phyloP scores from a whole-genome alignment of 1,140 invertebrate species.

The Drosophila arizonae region DNA sequence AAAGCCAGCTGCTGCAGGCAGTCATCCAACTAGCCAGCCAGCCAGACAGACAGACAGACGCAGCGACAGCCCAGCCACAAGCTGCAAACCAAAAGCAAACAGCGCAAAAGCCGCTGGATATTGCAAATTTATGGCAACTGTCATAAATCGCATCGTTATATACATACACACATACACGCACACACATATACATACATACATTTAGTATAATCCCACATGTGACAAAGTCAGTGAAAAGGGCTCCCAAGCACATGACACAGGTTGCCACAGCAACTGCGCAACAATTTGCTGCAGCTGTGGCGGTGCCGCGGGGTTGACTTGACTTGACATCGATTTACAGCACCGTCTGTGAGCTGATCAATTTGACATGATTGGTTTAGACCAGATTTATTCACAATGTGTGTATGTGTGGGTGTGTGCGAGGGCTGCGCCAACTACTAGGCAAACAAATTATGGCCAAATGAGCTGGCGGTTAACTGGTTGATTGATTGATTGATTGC shows the following conservation, averaged over 20 bases:
- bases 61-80: background rate
- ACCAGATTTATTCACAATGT: constrained; percentile 50
- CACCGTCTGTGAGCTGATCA: constrained; percentile 51
- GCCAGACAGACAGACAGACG: background rate
- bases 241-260: constrained; percentile 56
- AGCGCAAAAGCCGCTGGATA: constrained; percentile 14
- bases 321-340: constrained; percentile 41
- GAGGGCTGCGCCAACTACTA: constrained; percentile 10
- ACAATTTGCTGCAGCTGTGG: background rate
- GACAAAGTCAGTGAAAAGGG: constrained; percentile 40
- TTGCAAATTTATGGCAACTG: constrained; percentile 61
- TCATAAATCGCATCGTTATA: constrained; percentile 53
- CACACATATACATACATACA: background rate
- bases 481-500: constrained; percentile 28
- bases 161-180: no score
- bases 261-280: constrained; percentile 15
- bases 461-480: constrained; percentile 1
- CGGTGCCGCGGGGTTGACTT: background rate
- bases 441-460: constrained; percentile 2
- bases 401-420: background rate
- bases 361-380: constrained; percentile 75
- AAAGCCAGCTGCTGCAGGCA: constrained; percentile 39
- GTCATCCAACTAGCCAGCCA: background rate
- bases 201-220: constrained; percentile 1
- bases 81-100: constrained; percentile 9